Evolutionary conservation across 2,797 vertebrate species (phyloP).

Genomic region (Centroberyx gerrardi): DNA sequence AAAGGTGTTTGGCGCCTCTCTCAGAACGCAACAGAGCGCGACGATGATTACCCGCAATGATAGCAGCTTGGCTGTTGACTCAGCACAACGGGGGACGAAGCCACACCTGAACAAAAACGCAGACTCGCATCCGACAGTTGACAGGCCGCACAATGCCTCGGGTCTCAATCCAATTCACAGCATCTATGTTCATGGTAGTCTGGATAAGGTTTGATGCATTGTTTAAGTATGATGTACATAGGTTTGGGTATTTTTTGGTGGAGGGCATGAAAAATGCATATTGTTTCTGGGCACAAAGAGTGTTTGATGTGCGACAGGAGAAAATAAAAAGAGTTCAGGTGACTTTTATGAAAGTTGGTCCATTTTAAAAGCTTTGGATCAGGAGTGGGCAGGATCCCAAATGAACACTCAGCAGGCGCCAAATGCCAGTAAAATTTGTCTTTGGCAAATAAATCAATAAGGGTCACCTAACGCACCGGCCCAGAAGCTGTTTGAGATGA

Average conservation of each 20-base stretch:
- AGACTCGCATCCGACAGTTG: conserved; percentile 7
- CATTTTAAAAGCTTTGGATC: too few relatives aligned
- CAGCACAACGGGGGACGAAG: conserved; percentile 46
- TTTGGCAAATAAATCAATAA: too few relatives aligned
- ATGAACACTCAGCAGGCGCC: too few relatives aligned
- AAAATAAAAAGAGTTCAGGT: too few relatives aligned
- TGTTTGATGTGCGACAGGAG: background rate
- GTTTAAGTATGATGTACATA: background rate
- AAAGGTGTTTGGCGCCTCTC: conserved; percentile 44
- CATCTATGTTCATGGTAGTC: background rate
- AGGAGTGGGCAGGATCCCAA: too few relatives aligned
- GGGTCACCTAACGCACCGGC: too few relatives aligned
- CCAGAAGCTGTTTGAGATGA: too few relatives aligned
- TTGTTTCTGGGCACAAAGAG: too few relatives aligned
- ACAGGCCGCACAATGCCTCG: conserved; percentile 24
- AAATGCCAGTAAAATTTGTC: too few relatives aligned
- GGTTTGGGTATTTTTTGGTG: too few relatives aligned
- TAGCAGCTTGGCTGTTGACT: conserved; percentile 60
- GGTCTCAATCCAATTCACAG: conserved; percentile 12
- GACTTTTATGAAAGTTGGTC: too few relatives aligned
- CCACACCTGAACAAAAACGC: background rate
- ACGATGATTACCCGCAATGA: conserved; percentile 74
- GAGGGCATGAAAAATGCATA: too few relatives aligned
- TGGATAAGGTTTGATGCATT: background rate
- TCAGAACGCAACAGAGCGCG: conserved; percentile 55